phyloP scores from a whole-genome alignment of 2,797 vertebrate species.

The Cetoscarus ocellatus region DNA sequence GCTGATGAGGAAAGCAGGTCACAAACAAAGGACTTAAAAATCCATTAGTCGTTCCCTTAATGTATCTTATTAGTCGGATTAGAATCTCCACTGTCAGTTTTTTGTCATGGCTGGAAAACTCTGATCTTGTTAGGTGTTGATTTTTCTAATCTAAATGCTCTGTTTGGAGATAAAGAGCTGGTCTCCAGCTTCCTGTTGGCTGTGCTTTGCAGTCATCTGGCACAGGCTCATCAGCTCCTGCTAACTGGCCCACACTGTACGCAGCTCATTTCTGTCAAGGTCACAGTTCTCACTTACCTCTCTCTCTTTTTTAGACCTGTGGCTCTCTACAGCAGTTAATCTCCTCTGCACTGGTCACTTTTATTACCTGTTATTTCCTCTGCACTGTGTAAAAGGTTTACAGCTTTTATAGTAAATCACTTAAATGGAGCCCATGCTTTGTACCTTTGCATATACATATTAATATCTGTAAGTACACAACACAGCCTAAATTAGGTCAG shows the following conservation, averaged over 20 bases:
- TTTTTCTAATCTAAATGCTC: neutral
- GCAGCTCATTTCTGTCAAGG: slow-evolving; percentile 52
- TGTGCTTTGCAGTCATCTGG: slow-evolving; percentile 18
- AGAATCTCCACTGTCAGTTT: slow-evolving; percentile 13
- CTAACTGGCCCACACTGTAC: slow-evolving; percentile 25
- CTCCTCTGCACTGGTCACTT: neutral
- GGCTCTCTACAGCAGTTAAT: neutral
- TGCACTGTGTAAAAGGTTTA: neutral
- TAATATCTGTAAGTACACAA: neutral
- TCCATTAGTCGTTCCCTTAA: slow-evolving; percentile 13
- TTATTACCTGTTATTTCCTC: slow-evolving; percentile 10
- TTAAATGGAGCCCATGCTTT: neutral
- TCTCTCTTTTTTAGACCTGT: neutral
- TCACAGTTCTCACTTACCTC: slow-evolving; percentile 35
- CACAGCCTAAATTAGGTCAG: too few relatives aligned
- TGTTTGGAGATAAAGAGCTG: slow-evolving; percentile 10
- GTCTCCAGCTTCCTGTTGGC: slow-evolving; percentile 31
- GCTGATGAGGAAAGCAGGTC: neutral
- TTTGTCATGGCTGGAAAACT: slow-evolving; percentile 24
- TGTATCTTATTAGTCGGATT: slow-evolving; percentile 22
- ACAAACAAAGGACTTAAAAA: slow-evolving; percentile 11
- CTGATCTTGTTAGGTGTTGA: slow-evolving; percentile 11
- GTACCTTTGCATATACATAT: neutral
- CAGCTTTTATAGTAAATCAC: slow-evolving; percentile 1
- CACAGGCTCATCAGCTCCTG: slow-evolving; percentile 24